Percentiles rank a stretch among this genome's conserved stretches.
These are phyloP conservation scores for Anoplopoma fimbria DNA, from an alignment of 2,113 vertebrate species.

Conservation along the genomic window DNA sequence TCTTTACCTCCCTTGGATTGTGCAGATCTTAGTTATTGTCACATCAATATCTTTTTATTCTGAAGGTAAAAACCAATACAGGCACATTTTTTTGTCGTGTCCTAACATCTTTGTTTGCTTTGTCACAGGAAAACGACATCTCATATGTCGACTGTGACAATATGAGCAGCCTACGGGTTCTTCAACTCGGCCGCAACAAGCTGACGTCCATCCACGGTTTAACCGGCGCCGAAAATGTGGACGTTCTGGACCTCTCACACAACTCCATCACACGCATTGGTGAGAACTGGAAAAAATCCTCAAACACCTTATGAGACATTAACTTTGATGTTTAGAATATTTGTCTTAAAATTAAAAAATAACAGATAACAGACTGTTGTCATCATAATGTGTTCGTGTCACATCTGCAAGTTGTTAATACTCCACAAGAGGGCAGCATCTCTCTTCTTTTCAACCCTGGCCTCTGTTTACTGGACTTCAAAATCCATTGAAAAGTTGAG, in stretches of 20 bases:
- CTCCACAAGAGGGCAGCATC: constrained; percentile 77
- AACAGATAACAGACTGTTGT: background rate
- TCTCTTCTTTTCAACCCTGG: constrained; percentile 18
- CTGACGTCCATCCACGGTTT: constrained; percentile 91
- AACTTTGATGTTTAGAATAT: background rate
- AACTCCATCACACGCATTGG: constrained; percentile 93
- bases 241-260: constrained; percentile 89
- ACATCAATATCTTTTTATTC: background rate
- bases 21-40: background rate
- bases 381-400: background rate
- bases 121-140: constrained; percentile 90
- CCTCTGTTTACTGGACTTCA: background rate
- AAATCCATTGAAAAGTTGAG: constrained; percentile 28
- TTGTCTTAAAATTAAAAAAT: background rate
- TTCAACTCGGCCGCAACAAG: constrained; percentile 88
- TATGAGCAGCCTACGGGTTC: constrained; percentile 85
- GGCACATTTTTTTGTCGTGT: background rate
- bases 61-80: background rate
- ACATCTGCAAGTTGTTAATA: background rate
- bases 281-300: constrained; percentile 73
- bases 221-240: constrained; percentile 86
- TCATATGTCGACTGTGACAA: constrained; percentile 88
- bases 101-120: background rate
- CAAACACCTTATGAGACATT: background rate
- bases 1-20: background rate